These are phyloP conservation scores for Tamias sibiricus DNA, from an alignment of 2,113 vertebrate genomes.

Conservation along the genomic window DNA sequence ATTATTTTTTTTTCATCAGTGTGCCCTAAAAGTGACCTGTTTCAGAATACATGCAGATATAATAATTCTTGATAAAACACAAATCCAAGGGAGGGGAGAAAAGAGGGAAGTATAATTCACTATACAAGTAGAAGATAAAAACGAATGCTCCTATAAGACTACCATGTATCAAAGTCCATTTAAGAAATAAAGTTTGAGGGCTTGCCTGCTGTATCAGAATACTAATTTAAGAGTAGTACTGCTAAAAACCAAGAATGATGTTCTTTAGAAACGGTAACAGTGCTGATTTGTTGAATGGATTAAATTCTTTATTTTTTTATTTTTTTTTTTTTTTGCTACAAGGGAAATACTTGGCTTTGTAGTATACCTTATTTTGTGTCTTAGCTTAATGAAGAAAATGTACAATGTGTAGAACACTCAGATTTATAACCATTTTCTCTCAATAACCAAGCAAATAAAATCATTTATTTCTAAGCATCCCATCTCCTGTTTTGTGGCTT, in stretches of 20 bases:
- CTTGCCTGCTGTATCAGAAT: background rate
- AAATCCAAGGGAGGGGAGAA: constrained; percentile 2
- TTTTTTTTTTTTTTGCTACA: background rate
- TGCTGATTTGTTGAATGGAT: background rate
- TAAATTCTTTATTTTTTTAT: background rate
- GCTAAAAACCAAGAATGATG: constrained; percentile 38
- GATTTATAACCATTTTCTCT: background rate
- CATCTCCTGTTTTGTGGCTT: constrained; percentile 26
- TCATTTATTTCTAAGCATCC: background rate
- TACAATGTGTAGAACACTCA: background rate
- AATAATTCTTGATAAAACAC: constrained; percentile 19
- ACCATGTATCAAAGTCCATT: background rate
- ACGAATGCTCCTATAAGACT: constrained; percentile 15
- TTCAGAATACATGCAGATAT: background rate
- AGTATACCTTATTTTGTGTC: background rate
- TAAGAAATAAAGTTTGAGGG: constrained; percentile 23
- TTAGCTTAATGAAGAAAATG: background rate
- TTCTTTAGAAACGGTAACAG: background rate
- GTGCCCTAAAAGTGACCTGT: constrained; percentile 31
- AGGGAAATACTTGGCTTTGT: background rate
- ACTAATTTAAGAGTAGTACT: constrained; percentile 29
- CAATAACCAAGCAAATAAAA: background rate
- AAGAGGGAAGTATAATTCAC: background rate
- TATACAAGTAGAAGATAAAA: background rate
- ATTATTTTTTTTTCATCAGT: constrained; percentile 11